Base-by-base conservation (phyloP, 2,797 vertebrate genomes). In the Remorina albescens region DNA sequence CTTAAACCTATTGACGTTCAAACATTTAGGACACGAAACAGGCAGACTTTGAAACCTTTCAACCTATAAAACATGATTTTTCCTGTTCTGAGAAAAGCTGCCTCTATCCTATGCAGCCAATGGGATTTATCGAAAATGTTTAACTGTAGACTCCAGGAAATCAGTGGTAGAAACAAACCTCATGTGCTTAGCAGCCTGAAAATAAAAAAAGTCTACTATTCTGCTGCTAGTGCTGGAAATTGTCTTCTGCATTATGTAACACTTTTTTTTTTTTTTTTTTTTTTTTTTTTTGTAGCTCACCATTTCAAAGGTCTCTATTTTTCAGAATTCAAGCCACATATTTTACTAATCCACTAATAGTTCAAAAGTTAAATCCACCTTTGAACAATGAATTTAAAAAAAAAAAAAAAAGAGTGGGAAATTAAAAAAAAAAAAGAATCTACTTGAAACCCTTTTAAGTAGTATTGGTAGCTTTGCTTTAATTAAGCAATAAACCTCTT, bases 401-500 rank as follows among this genome's bases (percentile, higher is more conserved):
- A 4, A 69, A 34, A 42, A 34, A 21, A 55, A 26, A 18, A 15
- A 65, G 68, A 51, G 34, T 34, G 64, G n/a, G 39, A 47, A 23
- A n/a, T n/a, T 7, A 54, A 16, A 68, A 32, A n/a, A 4, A 69
- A 34, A 42, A 34, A 54, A 73, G 26, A 37, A 47, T 50, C 32
- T 49, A 63, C 51, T 71, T 54, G 0, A 68, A 65, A 80, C 26
- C 9, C 25, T 15, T 70, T 61, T 69, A 64, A 80, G 70, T 69
- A 25, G 9, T 28, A 30, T 4, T 49, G 57, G 23, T 54, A 62
- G 62, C 56, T 73, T 36, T 62, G 37, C 63, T 30, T 74, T 82
- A 74, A 85, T 76, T 42, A 78, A 74, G 62, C 50, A 73, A 69
- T 72, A 70, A 80, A 78, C 18, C 63, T 75, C 58, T 75, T 62